phyloP scores from a whole-genome alignment of 2,888 invertebrate genomes.

The Coleophora flavipennella region DNA sequence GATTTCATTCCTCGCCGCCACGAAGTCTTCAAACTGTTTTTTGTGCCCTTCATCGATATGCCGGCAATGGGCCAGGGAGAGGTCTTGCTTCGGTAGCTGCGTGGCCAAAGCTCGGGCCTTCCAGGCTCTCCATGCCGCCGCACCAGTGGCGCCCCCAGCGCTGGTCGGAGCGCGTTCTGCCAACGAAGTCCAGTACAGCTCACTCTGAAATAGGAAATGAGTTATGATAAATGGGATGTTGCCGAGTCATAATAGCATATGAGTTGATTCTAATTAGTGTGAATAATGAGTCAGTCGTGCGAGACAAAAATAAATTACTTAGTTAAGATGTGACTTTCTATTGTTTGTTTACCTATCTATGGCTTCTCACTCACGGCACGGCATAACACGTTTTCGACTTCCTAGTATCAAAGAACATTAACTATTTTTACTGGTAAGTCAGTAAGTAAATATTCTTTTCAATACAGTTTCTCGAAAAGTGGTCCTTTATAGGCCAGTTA shows the following conservation, averaged over 20 bases:
- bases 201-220: slow-evolving; percentile 75
- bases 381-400: no score
- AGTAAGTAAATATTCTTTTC: no score
- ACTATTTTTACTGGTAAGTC: no score
- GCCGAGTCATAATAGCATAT: not conserved
- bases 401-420: no score
- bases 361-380: no score
- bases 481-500: no score
- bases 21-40: slow-evolving; percentile 93
- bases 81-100: slow-evolving; percentile 96
- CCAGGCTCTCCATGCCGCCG: slow-evolving; percentile 59
- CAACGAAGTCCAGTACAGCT: slow-evolving; percentile 92
- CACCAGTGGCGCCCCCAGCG: slow-evolving; percentile 51
- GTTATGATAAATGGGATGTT: slow-evolving; percentile 2
- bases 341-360: no score
- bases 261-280: not conserved
- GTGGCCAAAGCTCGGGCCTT: slow-evolving; percentile 76
- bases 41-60: slow-evolving; percentile 85
- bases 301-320: not conserved
- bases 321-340: not conserved
- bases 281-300: not conserved
- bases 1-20: slow-evolving; percentile 94
- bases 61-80: slow-evolving; percentile 90
- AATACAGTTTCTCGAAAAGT: no score
- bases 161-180: slow-evolving; percentile 75